Percentiles rank a stretch among this genome's conserved stretches.
Evolutionary conservation across 2,797 vertebrate species (phyloP).

Genomic region (Artibeus jamaicensis): DNA sequence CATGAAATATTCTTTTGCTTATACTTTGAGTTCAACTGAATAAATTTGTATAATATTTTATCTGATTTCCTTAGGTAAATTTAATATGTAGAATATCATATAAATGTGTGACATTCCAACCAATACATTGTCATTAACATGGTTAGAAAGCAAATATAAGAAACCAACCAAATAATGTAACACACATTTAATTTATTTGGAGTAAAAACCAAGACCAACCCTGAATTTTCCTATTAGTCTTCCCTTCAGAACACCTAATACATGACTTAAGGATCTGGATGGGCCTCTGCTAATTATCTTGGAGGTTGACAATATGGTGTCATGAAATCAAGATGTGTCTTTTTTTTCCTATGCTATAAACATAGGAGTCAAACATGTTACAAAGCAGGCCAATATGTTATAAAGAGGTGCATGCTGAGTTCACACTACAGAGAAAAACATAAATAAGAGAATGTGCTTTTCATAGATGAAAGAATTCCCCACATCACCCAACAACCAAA

Average conservation of each 20-base stretch:
- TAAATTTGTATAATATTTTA: not conserved
- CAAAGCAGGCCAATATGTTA: not conserved
- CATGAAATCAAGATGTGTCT: not conserved
- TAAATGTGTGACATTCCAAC: not conserved
- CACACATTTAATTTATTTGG: not conserved
- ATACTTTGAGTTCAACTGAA: not conserved
- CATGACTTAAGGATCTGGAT: not conserved
- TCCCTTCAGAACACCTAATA: not conserved
- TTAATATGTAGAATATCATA: not conserved
- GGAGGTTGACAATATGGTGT: not conserved
- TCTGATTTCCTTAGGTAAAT: constrained; percentile 22
- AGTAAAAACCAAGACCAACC: not conserved
- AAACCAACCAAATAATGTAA: not conserved
- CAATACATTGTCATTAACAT: not conserved
- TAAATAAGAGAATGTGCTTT: not conserved
- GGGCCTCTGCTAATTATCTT: not conserved
- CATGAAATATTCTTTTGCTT: not conserved
- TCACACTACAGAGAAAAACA: not conserved
- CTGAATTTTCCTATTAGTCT: constrained; percentile 24
- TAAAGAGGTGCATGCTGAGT: not conserved
- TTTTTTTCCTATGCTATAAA: not conserved
- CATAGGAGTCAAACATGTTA: not conserved
- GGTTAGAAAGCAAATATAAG: constrained; percentile 11
- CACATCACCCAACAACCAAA: not conserved
- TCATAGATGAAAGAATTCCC: not conserved